These are phyloP conservation scores for Scaptomyza cyrtandrae DNA, from an alignment of 2,888 invertebrate genomes.

Conservation along the genomic window DNA sequence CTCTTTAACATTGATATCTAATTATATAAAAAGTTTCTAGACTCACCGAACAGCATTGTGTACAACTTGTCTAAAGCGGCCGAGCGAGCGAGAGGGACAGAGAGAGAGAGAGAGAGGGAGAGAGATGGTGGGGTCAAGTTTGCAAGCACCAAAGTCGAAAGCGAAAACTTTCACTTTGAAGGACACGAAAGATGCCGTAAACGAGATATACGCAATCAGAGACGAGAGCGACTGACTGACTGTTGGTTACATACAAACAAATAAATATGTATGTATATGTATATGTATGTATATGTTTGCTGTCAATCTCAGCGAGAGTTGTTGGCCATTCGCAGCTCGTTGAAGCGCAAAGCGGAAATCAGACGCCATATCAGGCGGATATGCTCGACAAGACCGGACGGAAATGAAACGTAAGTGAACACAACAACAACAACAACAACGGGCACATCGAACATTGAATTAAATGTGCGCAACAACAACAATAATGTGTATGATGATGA, in stretches of 20 bases:
- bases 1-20: neutral
- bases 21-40: conserved; percentile 1
- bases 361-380: conserved; percentile 72
- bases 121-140: conserved; percentile 2
- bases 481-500: conserved; percentile 23
- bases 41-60: conserved; percentile 5
- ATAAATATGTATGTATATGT: neutral
- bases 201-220: conserved; percentile 20
- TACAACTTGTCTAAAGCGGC: neutral
- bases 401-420: conserved; percentile 64
- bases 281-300: conserved; percentile 7
- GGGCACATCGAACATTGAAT: conserved; percentile 31
- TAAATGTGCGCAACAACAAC: conserved; percentile 32
- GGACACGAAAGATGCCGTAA: conserved; percentile 48
- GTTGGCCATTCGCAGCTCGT: conserved; percentile 39
- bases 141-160: conserved; percentile 39
- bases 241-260: neutral
- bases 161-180: conserved; percentile 68
- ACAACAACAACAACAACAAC: conserved; percentile 40
- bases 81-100: neutral
- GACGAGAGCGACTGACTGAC: neutral
- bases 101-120: neutral
- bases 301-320: conserved; percentile 61
- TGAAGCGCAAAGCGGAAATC: conserved; percentile 70
- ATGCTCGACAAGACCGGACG: conserved; percentile 61